Conservation (phyloP, 2,113 vertebrate genomes). For the Leucopsar rothschildi region DNA sequence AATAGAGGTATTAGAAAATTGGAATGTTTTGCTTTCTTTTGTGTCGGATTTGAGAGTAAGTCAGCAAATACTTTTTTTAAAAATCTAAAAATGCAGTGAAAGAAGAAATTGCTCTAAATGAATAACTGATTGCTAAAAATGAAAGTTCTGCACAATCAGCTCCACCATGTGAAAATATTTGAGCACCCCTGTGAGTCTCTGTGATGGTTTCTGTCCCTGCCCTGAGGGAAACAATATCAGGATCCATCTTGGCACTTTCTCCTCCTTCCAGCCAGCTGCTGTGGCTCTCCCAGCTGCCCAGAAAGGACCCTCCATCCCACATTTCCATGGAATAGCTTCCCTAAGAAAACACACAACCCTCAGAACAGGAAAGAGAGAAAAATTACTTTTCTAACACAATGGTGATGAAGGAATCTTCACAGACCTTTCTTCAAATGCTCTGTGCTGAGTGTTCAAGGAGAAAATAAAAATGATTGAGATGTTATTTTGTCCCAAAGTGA, state of each 20-base stretch:
- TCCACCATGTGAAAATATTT: not conserved
- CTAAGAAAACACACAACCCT: not conserved
- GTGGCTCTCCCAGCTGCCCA: not conserved
- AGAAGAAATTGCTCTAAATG: not conserved
- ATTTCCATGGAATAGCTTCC: not conserved
- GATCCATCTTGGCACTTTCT: not conserved
- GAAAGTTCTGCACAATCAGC: not conserved
- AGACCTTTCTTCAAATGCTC: not conserved
- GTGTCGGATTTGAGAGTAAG: not conserved
- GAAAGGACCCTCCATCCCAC: not conserved
- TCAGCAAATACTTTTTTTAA: not conserved
- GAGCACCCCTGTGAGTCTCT: not conserved
- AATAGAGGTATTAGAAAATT: not conserved
- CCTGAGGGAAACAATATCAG: not conserved
- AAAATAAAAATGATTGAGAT: slow-evolving; percentile 34
- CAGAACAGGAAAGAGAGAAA: not conserved
- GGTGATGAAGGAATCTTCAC: not conserved
- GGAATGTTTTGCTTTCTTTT: not conserved
- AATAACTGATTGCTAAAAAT: not conserved
- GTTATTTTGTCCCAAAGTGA: slow-evolving; percentile 26
- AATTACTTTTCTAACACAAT: not conserved
- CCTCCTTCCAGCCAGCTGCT: not conserved
- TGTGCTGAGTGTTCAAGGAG: not conserved
- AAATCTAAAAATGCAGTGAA: not conserved
- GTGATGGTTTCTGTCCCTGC: not conserved